phyloP scores from a whole-genome alignment of 2,797 vertebrate genomes.

The Leucoraja ocellata region DNA sequence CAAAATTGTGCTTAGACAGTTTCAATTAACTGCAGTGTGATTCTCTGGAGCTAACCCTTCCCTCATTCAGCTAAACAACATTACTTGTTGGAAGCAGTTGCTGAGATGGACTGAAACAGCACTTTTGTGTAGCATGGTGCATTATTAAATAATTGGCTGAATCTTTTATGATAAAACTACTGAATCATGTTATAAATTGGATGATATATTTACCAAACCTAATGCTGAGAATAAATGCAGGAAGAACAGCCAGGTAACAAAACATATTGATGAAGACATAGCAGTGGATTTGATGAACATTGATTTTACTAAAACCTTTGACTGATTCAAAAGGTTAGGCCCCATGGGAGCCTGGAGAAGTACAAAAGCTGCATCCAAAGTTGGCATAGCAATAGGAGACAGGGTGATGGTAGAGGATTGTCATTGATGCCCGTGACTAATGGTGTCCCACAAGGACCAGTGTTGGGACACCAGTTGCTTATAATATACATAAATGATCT shows the following conservation, averaged over 20 bases:
- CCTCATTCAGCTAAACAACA: neutral
- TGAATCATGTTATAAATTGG: neutral
- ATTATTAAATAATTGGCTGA: neutral
- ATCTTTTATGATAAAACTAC: neutral
- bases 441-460: too few relatives aligned
- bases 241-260: neutral
- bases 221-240: neutral
- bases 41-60: neutral
- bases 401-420: too few relatives aligned
- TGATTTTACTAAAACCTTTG: too few relatives aligned
- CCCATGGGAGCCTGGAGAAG: too few relatives aligned
- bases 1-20: neutral
- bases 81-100: neutral
- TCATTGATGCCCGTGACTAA: too few relatives aligned
- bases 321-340: too few relatives aligned
- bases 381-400: too few relatives aligned
- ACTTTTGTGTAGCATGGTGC: neutral
- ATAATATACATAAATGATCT: too few relatives aligned
- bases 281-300: too few relatives aligned
- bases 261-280: too few relatives aligned
- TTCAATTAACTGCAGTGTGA: neutral
- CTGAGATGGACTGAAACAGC: neutral
- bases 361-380: too few relatives aligned
- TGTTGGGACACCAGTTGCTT: too few relatives aligned
- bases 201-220: neutral